A percentile compares a stretch with the other conserved stretches of the same genome.
These are phyloP conservation scores for Lacerta bilineata DNA, from an alignment of 2,797 vertebrate species.

Conservation along the genomic window DNA sequence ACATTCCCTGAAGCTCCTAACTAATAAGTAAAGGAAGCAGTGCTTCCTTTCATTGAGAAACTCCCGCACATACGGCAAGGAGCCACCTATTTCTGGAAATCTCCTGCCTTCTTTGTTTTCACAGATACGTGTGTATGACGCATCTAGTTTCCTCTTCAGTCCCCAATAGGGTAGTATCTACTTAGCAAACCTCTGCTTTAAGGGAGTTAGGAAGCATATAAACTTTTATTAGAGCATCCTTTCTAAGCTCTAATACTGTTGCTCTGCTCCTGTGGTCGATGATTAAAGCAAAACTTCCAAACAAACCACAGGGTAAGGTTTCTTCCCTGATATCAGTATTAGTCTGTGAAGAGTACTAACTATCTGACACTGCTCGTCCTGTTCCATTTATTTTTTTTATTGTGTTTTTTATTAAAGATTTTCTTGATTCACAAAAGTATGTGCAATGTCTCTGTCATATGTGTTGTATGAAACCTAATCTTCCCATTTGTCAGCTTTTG, in stretches of 20 bases:
- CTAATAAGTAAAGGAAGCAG: constrained; percentile 6
- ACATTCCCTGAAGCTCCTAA: not conserved
- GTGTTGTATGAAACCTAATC: not conserved
- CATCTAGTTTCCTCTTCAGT: constrained; percentile 38
- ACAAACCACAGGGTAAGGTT: not conserved
- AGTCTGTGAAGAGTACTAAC: constrained; percentile 34
- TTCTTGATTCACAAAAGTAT: too few species aligned
- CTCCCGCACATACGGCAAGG: not conserved
- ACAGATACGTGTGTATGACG: constrained; percentile 12
- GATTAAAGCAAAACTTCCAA: constrained; percentile 33
- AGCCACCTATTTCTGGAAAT: constrained; percentile 20
- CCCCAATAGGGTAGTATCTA: constrained; percentile 20
- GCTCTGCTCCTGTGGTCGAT: constrained; percentile 19
- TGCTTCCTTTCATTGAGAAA: constrained; percentile 33
- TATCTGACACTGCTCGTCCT: constrained; percentile 13
- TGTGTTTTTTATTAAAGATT: too few species aligned
- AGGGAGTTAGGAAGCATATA: constrained; percentile 44
- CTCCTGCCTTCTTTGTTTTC: not conserved
- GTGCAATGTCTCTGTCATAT: not conserved
- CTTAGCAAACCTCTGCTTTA: constrained; percentile 31
- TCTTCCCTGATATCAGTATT: constrained; percentile 12
- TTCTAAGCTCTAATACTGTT: constrained; percentile 23
- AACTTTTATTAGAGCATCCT: not conserved
- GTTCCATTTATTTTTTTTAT: constrained; percentile 11
- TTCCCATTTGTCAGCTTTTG: not conserved